A percentile compares a stretch with the other conserved stretches of the same genome.
phyloP scores from a whole-genome alignment of 2,888 invertebrate genomes.

The Polydesmus complanatus region DNA sequence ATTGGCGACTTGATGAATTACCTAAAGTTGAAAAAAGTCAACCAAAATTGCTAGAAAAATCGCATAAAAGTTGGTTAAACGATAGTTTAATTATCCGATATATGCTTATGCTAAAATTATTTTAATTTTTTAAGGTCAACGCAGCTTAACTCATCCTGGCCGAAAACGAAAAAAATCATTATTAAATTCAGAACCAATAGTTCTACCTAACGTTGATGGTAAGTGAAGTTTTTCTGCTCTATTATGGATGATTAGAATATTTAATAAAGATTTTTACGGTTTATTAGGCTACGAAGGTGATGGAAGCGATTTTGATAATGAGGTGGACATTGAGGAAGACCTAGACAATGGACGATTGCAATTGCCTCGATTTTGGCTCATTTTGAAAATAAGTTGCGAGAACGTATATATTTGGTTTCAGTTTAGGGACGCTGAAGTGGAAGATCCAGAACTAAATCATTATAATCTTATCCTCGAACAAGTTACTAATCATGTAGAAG shows the following conservation, averaged over 20 bases:
- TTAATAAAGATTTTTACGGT: too few species aligned
- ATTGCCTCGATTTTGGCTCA: conserved; percentile 56
- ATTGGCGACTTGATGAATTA: too few species aligned
- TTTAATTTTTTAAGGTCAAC: too few species aligned
- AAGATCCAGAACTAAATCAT: conserved; percentile 24
- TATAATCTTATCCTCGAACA: conserved; percentile 26
- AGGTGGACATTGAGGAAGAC: conserved; percentile 41
- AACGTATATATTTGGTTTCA: conserved; percentile 52
- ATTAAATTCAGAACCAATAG: background rate
- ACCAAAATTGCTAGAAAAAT: too few species aligned
- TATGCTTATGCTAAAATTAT: too few species aligned
- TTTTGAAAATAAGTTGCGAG: conserved; percentile 44
- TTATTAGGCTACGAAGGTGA: conserved; percentile 45
- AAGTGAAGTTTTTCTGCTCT: background rate
- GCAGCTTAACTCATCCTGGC: background rate
- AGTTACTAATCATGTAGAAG: conserved; percentile 42
- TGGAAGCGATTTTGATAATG: conserved; percentile 46
- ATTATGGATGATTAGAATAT: too few species aligned
- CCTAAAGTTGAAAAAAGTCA: too few species aligned
- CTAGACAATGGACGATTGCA: conserved; percentile 39
- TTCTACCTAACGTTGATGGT: background rate
- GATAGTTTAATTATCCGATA: too few species aligned
- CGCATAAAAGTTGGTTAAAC: too few species aligned
- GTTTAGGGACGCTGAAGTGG: conserved; percentile 37
- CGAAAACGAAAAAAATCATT: background rate